A percentile compares a stretch with the other conserved stretches of the same genome.
phyloP scores from a whole-genome alignment of 2,888 invertebrate species.

The Zaprionus bogoriensis region DNA sequence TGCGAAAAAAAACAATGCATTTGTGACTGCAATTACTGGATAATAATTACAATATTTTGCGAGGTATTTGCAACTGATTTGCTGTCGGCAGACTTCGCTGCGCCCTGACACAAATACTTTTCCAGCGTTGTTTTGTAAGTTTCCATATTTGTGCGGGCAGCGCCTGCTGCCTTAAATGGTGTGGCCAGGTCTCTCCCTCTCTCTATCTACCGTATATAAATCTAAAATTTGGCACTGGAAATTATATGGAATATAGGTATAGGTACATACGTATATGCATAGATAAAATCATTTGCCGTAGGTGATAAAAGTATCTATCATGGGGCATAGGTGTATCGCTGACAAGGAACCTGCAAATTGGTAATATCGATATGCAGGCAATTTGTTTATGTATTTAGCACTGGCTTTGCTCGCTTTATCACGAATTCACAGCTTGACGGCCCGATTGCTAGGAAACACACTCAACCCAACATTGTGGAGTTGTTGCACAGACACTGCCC shows the following conservation, averaged over 20 bases:
- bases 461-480: neutral
- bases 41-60: neutral
- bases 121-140: constrained; percentile 13
- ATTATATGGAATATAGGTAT: neutral
- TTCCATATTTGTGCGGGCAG: neutral
- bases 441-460: neutral
- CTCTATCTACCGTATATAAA: neutral
- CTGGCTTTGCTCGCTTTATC: constrained; percentile 13
- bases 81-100: too few species aligned
- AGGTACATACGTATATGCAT: neutral
- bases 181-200: neutral
- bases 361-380: constrained; percentile 6
- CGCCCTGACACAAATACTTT: constrained; percentile 11
- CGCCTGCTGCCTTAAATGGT: neutral
- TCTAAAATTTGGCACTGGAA: neutral
- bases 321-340: neutral
- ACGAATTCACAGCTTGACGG: constrained; percentile 25
- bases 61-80: neutral
- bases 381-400: constrained; percentile 20
- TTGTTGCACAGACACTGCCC: neutral
- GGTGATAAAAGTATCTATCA: neutral
- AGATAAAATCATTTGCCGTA: neutral
- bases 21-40: neutral
- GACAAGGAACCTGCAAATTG: constrained; percentile 4
- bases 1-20: too few species aligned